These are phyloP conservation scores for Zosterops japonicus DNA, from an alignment of 2,113 vertebrate genomes.

Conservation along the genomic window DNA sequence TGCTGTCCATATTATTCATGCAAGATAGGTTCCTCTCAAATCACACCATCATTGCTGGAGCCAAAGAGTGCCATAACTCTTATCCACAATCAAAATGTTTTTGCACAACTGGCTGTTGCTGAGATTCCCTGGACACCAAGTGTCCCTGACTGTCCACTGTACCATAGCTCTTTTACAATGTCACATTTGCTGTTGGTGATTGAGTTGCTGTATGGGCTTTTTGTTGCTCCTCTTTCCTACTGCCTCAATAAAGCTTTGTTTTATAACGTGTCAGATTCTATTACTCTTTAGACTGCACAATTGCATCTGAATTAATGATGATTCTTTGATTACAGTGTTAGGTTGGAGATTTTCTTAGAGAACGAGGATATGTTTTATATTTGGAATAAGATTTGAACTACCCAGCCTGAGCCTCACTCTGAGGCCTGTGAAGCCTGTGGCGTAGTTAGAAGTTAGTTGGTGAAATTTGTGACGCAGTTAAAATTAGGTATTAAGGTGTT, in stretches of 20 bases:
- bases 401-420: too few species aligned
- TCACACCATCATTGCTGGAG: background rate
- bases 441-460: too few species aligned
- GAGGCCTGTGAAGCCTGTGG: too few species aligned
- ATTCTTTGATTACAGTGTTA: background rate
- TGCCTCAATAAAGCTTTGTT: background rate
- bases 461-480: too few species aligned
- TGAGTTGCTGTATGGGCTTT: rapidly evolving
- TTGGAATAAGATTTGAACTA: too few species aligned
- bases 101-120: rapidly evolving
- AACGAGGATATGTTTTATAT: too few species aligned
- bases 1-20: background rate
- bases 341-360: too few species aligned
- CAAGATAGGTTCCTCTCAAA: background rate
- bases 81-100: background rate
- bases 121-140: background rate
- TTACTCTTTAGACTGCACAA: background rate
- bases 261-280: background rate
- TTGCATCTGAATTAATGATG: background rate
- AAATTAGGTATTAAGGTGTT: too few species aligned
- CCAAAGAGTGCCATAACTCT: background rate
- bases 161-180: background rate
- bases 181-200: background rate
- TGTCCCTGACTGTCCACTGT: rapidly evolving
- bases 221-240: background rate